Base-by-base conservation (phyloP, 2,113 vertebrate species). In the Vireo altiloquus region DNA sequence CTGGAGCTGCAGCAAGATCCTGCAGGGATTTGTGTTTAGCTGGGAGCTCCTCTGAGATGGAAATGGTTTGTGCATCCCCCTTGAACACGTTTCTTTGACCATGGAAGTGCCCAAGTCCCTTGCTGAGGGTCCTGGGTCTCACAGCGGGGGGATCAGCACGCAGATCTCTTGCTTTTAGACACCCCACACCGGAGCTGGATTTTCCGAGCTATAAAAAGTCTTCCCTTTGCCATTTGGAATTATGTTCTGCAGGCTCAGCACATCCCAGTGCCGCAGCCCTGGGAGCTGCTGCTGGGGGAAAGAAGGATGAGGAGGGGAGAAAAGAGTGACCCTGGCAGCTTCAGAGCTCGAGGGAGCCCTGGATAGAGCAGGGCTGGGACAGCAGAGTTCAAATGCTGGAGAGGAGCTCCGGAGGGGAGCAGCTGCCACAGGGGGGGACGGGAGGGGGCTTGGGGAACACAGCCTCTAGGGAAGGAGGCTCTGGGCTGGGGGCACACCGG, bases 151-250 rank as follows among this genome's bases (percentile, higher is more conserved):
- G 23, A 31, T 1, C 24, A n/a, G 16, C 1, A 9, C 40, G 20
- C 1, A 0, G 2, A 11, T 3, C 52, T 28, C 53, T 50, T 1
- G 5, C 33, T 79, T 52, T 80, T 15, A 20, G 47, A 4, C 35
- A 25, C 6, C 15, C 23, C 59, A 44, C 66, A 0, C 70, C 12
- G 59, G 25, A 11, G 75, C 59, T 37, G 90, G 66, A 40, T 63
- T 3, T 53, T 28, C 18, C 0, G 28, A 91, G 92, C 97, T 97
- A 97, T 97, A 97, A 97, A 97, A 97, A 97, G 95, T 53, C 79
- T 96, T 93, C 92, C 97, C 96, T 97, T 96, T 97, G 96, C 96
- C 96, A 96, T 97, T 97, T 95, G 96, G 95, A 92, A 71, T 96
- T 96, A 93, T 75, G 90, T 97, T 97, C 96, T 87, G 96, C 96